Percentiles rank a stretch among this genome's conserved stretches.
These are phyloP conservation scores for Acrossocheilus fasciatus DNA, from an alignment of 2,797 vertebrate species.

Conservation along the genomic window DNA sequence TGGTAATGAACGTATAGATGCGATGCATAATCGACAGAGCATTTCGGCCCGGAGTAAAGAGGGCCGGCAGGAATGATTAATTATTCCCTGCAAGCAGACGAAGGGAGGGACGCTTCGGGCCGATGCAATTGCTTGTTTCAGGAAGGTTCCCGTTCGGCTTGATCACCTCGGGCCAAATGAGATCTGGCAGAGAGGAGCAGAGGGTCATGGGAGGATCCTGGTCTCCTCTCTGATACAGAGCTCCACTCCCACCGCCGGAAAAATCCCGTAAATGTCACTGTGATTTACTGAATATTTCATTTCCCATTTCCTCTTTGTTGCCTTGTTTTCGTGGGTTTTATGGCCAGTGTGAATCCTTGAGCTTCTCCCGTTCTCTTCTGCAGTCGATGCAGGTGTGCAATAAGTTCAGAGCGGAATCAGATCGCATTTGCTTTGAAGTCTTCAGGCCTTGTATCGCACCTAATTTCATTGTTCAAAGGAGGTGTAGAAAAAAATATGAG, in stretches of 20 bases:
- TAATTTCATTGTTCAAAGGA: conserved; percentile 41
- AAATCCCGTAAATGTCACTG: conserved; percentile 69
- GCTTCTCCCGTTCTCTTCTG: conserved; percentile 27
- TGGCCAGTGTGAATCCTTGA: conserved; percentile 33
- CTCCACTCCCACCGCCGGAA: conserved; percentile 13
- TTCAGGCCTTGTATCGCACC: conserved; percentile 31
- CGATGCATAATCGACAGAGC: conserved; percentile 29
- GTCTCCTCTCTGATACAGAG: conserved; percentile 55
- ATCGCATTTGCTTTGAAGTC: conserved; percentile 47
- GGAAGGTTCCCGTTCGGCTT: conserved; percentile 68
- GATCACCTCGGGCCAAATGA: conserved; percentile 75
- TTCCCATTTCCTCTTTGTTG: conserved; percentile 64
- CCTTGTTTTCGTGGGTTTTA: conserved; percentile 64
- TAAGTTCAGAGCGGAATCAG: conserved; percentile 35
- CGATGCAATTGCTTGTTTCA: conserved; percentile 68
- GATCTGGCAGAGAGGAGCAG: conserved; percentile 71
- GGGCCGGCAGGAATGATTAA: conserved; percentile 71
- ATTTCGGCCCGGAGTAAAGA: conserved; percentile 29
- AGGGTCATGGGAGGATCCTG: conserved; percentile 66
- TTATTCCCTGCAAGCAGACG: conserved; percentile 72
- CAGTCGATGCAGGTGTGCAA: conserved; percentile 45
- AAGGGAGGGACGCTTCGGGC: conserved; percentile 68
- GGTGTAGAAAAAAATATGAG: neutral
- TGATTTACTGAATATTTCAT: conserved; percentile 71
- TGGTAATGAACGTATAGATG: conserved; percentile 54